phyloP scores from a whole-genome alignment of 2,888 invertebrate species.

The Latrodectus hesperus region DNA sequence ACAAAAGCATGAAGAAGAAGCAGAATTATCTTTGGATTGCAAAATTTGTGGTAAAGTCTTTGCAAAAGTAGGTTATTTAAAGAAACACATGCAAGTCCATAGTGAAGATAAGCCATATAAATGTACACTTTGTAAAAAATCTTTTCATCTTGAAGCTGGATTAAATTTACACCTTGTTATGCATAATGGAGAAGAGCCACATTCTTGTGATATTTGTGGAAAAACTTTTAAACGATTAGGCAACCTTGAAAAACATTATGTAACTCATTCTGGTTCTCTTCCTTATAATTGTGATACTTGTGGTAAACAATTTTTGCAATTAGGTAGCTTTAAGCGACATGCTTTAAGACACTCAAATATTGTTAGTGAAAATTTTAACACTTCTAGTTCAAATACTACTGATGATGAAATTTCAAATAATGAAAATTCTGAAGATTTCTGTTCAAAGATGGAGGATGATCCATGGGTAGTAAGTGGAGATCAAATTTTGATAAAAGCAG shows the following conservation, averaged over 20 bases:
- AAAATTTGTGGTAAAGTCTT: conserved; percentile 57
- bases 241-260: conserved; percentile 56
- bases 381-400: neutral
- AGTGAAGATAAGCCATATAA: conserved; percentile 73
- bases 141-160: conserved; percentile 73
- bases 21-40: conserved; percentile 30
- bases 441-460: conserved; percentile 13
- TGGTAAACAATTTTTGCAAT: conserved; percentile 54
- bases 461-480: conserved; percentile 50
- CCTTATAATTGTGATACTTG: conserved; percentile 58
- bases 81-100: conserved; percentile 75
- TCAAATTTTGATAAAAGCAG: conserved; percentile 44
- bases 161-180: conserved; percentile 44
- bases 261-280: conserved; percentile 55
- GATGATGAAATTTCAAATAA: conserved; percentile 27
- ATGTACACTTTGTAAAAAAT: conserved; percentile 74
- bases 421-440: conserved; percentile 28
- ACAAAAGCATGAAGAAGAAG: conserved; percentile 54
- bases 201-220: conserved; percentile 75
- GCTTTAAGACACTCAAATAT: conserved; percentile 14
- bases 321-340: conserved; percentile 62
- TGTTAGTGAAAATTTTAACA: conserved; percentile 16
- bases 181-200: conserved; percentile 73
- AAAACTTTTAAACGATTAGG: conserved; percentile 73
- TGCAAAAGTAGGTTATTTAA: conserved; percentile 73